phyloP scores from a whole-genome alignment of 2,888 invertebrate genomes.

The Bombylius major region DNA sequence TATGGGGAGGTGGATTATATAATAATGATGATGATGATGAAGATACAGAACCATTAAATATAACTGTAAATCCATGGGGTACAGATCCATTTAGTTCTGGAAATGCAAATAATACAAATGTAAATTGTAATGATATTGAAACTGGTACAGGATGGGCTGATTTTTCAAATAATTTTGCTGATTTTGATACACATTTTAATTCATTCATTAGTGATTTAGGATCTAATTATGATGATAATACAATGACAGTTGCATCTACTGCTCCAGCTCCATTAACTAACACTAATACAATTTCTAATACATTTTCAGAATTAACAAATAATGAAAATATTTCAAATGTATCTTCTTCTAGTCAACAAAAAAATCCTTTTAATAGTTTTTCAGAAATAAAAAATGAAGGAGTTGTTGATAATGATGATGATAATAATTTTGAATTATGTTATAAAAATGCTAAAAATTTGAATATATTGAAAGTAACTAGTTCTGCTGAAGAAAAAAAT shows the following conservation, averaged over 20 bases:
- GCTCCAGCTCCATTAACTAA: not conserved
- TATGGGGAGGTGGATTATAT: conserved; percentile 1
- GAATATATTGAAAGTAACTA: not conserved
- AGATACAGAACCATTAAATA: conserved; percentile 3
- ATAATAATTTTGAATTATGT: not conserved
- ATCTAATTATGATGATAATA: not conserved
- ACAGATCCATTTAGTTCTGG: conserved; percentile 21
- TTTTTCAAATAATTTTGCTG: conserved; percentile 32
- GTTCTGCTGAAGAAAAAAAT: not conserved
- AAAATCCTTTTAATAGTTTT: too few species aligned
- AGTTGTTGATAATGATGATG: too few species aligned
- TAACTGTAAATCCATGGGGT: conserved; percentile 24
- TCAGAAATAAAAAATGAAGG: too few species aligned
- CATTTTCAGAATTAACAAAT: not conserved
- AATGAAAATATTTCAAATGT: too few species aligned
- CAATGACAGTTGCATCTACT: not conserved
- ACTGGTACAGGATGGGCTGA: conserved; percentile 22
- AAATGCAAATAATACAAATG: not conserved
- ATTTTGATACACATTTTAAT: conserved; percentile 34
- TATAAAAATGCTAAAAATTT: not conserved
- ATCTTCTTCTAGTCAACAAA: too few species aligned
- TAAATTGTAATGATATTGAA: not conserved
- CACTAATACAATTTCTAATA: not conserved
- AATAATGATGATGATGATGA: not conserved
- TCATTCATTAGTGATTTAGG: conserved; percentile 25